Evolutionary conservation across 53 echinoderm and acorn worm species (phyloP), one percentile per base, ranked within the genome.

Genomic region (Hippasteria phrygiana): DNA sequence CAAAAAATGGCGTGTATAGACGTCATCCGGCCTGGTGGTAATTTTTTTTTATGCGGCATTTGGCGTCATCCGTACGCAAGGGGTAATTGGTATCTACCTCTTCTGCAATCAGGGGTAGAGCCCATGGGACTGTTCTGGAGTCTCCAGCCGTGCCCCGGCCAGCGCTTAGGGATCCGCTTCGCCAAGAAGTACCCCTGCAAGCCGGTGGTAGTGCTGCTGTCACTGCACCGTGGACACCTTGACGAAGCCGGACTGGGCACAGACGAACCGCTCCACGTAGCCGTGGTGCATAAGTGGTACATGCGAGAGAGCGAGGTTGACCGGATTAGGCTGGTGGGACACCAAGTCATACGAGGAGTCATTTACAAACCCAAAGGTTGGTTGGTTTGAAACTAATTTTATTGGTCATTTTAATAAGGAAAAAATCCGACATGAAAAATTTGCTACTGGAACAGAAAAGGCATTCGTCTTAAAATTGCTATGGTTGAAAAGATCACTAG

Each of bases 91-190:
- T 59, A 8, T 4, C 20, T 59, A 4, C 17, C 69, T 32, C 12
- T 67, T 34, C 69, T 28, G 5, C 24, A 34, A 1, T 2, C 74
- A 90, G 90, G 90, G n/a, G n/a, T 62, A 18, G 90, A 85, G 27
- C 90, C 90, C 32, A 90, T 90, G 90, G 90, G 90, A 8, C 62
- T 90, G 37, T 85, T 90, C 35, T 90, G 90, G 90, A 90, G 90
- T 43, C 69, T 90, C 48, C 74, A 46, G 48, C 75, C 43, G 14
- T 74, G 83, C 28, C 90, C 90, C 45, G 90, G 90, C 26, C 75
- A 73, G 27, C 73, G 66, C 35, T 26, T 31, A 5, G 90, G 90
- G 7, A 4, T 59, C 26, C 73, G 90, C 0, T 84, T 62, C 32
- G 37, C 63, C 31, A 75, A 84, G 14, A 73, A 47, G 34, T 53